A percentile compares a stretch with the other conserved stretches of the same genome.
Conservation (phyloP, 2,797 vertebrate genomes). For the Enteromius viviparus region DNA sequence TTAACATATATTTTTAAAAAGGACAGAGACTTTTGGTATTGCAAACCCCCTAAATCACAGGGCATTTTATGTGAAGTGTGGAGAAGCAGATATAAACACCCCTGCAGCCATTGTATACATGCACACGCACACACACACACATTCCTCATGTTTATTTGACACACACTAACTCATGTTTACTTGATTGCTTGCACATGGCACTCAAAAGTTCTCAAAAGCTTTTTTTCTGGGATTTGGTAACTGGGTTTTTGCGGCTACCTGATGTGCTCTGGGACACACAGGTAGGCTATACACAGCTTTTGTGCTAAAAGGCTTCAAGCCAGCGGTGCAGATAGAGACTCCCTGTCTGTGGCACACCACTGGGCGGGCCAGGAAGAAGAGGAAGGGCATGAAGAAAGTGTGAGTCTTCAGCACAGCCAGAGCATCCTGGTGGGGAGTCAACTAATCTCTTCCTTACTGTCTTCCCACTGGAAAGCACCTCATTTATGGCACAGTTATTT, state of each 20-base stretch:
- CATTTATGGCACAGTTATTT: constrained; percentile 45
- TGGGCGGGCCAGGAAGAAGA: constrained; percentile 58
- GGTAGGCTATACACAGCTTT: constrained; percentile 41
- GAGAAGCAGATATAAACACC: constrained; percentile 14
- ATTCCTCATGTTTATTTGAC: constrained; percentile 1
- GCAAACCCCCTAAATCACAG: background rate
- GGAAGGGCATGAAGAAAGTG: constrained; percentile 57
- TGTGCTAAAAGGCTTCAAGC: constrained; percentile 51
- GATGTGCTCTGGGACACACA: constrained; percentile 34
- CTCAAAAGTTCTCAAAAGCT: background rate
- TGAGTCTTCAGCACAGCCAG: constrained; percentile 61
- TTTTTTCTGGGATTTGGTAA: constrained; percentile 17
- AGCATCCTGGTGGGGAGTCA: constrained; percentile 59
- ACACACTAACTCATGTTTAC: background rate
- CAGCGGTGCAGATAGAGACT: constrained; percentile 53
- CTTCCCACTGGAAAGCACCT: constrained; percentile 46
- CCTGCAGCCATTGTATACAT: background rate
- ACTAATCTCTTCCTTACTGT: constrained; percentile 54
- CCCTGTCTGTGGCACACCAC: constrained; percentile 59
- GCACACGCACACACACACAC: constrained; percentile 14
- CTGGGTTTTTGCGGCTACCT: constrained; percentile 33
- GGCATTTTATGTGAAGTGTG: background rate
- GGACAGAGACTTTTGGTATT: background rate
- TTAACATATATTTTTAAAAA: constrained; percentile 12
- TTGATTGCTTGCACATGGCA: constrained; percentile 19